A percentile compares a stretch with the other conserved stretches of the same genome.
Evolutionary conservation across 2,797 vertebrate genomes (phyloP).

Genomic region (Ispidina lecontei): DNA sequence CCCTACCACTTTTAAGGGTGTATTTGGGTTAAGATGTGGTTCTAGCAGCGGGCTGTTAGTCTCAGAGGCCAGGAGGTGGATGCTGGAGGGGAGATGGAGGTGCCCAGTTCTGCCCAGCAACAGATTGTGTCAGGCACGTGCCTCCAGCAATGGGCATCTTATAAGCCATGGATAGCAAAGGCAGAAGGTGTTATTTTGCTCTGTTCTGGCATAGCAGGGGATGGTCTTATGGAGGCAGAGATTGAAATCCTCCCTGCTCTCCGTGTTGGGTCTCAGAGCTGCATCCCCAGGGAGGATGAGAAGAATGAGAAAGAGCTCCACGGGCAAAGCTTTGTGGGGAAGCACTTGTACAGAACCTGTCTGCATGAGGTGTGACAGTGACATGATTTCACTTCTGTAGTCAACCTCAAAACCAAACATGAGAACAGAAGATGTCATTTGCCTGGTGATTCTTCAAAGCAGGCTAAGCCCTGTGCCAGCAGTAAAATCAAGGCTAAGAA

Average conservation of each 20-base stretch:
- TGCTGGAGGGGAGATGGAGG: neutral
- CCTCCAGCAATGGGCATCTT: neutral
- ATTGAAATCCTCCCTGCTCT: neutral
- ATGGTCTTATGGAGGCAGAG: neutral
- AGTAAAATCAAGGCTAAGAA: neutral
- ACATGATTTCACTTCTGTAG: neutral
- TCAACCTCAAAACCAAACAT: neutral
- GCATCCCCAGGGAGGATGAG: neutral
- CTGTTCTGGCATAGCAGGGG: neutral
- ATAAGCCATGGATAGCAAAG: neutral
- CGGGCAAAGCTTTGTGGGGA: neutral
- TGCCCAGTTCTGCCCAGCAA: neutral
- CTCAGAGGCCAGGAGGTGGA: neutral
- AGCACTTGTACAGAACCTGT: neutral
- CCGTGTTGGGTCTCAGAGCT: neutral
- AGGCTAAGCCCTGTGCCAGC: neutral
- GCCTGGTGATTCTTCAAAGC: slow-evolving; percentile 20
- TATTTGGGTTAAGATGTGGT: neutral
- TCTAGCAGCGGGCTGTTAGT: neutral
- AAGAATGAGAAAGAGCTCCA: neutral
- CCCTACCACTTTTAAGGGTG: accelerated
- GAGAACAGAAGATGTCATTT: neutral
- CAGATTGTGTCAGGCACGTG: neutral
- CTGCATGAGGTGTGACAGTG: neutral
- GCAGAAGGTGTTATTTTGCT: neutral